Conservation (phyloP, 2,888 invertebrate species). For the Griposia aprilina region DNA sequence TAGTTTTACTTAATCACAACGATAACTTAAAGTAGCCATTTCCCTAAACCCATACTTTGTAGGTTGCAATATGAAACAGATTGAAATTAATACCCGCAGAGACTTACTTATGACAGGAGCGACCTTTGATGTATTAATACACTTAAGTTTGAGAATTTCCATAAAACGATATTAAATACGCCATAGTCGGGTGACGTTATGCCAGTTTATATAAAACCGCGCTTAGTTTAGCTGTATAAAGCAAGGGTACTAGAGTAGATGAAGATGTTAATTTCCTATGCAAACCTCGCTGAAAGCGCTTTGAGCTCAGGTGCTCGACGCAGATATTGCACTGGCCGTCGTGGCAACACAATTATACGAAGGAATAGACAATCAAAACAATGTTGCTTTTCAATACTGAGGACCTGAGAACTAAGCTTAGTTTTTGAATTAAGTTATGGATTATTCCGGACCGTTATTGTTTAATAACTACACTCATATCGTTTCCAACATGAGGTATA, state of each 20-base stretch:
- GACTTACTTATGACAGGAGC: constrained; percentile 62
- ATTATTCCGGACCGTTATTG: not conserved
- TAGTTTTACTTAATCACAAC: constrained; percentile 52
- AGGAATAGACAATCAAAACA: constrained; percentile 51
- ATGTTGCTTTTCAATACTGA: constrained; percentile 46
- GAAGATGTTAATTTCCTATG: constrained; percentile 78
- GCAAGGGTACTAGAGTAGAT: constrained; percentile 66
- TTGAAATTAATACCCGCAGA: constrained; percentile 58
- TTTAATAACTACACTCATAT: not conserved
- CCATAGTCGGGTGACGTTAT: constrained; percentile 16
- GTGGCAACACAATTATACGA: constrained; percentile 43
- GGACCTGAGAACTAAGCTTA: constrained; percentile 16
- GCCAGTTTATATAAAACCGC: constrained; percentile 46
- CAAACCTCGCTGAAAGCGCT: constrained; percentile 69
- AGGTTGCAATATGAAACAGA: constrained; percentile 35
- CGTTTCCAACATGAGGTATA: not conserved
- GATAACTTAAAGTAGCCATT: constrained; percentile 47
- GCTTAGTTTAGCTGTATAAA: constrained; percentile 56
- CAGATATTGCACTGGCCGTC: constrained; percentile 61
- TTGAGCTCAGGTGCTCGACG: constrained; percentile 67
- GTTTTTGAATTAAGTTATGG: constrained; percentile 7
- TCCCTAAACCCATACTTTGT: constrained; percentile 44
- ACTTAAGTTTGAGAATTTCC: constrained; percentile 53
- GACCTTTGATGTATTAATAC: constrained; percentile 71
- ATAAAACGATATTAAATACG: constrained; percentile 58